A percentile compares a stretch with the other conserved stretches of the same genome.
phyloP scores from a whole-genome alignment of 2,888 invertebrate genomes.

The Ormia ochracea region DNA sequence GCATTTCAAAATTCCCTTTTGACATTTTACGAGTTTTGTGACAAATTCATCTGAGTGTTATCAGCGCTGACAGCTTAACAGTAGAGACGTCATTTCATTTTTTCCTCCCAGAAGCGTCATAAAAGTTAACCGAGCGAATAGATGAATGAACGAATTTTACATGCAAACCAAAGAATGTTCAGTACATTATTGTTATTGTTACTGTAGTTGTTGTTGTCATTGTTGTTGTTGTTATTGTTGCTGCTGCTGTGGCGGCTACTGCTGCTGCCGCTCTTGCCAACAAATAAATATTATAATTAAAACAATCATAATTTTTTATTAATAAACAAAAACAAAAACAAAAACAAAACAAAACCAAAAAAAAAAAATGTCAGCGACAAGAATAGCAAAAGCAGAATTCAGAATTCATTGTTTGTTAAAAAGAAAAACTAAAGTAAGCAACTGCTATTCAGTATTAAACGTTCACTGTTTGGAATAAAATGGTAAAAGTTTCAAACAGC shows the following conservation, averaged over 20 bases:
- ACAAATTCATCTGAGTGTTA: constrained; percentile 26
- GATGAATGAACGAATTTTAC: neutral
- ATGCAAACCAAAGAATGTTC: constrained; percentile 28
- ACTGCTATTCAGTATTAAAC: constrained; percentile 49
- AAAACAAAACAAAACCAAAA: no score
- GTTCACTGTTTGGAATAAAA: constrained; percentile 43
- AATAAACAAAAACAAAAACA: constrained; percentile 26
- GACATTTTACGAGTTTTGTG: constrained; percentile 45
- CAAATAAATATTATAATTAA: constrained; percentile 60
- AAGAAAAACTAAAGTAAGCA: constrained; percentile 40
- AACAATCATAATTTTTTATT: constrained; percentile 61
- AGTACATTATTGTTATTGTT: no score
- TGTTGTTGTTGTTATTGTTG: neutral
- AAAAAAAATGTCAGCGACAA: no score
- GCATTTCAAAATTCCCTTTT: constrained; percentile 10
- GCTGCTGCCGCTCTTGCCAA: neutral
- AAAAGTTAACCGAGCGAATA: neutral
- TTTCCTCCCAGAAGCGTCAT: constrained; percentile 45
- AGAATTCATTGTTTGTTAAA: constrained; percentile 31
- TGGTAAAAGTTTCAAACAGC: constrained; percentile 6
- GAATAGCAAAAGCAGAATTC: constrained; percentile 26
- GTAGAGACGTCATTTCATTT: constrained; percentile 50
- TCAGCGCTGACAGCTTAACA: constrained; percentile 54
- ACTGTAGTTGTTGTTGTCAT: neutral
- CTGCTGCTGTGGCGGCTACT: neutral